Evolutionary conservation across 2,113 vertebrate genomes (phyloP).

Genomic region (Hippolais icterina): DNA sequence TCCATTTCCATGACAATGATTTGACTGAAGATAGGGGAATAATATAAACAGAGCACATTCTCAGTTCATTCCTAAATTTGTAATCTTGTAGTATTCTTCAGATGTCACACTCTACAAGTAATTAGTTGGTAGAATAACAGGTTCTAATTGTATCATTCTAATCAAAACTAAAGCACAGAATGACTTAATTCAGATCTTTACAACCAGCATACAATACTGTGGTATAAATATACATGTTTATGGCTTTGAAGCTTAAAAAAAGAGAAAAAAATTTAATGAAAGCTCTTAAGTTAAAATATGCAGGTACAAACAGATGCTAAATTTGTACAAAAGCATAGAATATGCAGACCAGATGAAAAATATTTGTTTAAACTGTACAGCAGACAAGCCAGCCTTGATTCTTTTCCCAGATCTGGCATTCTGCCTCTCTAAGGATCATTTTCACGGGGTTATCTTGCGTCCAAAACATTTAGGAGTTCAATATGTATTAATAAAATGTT

Average conservation of each 20-base stretch:
- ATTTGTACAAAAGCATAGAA: conserved; percentile 61
- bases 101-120: conserved; percentile 64
- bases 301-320: conserved; percentile 69
- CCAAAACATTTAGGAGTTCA: conserved; percentile 76
- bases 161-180: conserved; percentile 70
- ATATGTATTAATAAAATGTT: conserved; percentile 73
- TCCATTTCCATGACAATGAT: conserved; percentile 56
- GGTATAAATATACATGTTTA: conserved; percentile 67
- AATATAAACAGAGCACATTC: conserved; percentile 56
- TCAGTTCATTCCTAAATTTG: conserved; percentile 65
- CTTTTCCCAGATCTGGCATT: conserved; percentile 63
- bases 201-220: conserved; percentile 39
- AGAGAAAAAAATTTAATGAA: conserved; percentile 14
- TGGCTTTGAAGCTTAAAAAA: conserved; percentile 53
- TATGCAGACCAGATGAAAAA: conserved; percentile 64
- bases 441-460: conserved; percentile 60
- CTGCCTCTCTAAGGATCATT: conserved; percentile 65
- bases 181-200: conserved; percentile 70
- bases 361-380: conserved; percentile 67
- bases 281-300: conserved; percentile 68
- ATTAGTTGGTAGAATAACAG: conserved; percentile 70
- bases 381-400: conserved; percentile 64
- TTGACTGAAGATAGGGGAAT: conserved; percentile 57
- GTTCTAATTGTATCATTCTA: conserved; percentile 72
- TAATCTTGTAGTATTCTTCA: conserved; percentile 67